phyloP scores from a whole-genome alignment of 2,888 invertebrate genomes.

The Tuberolachnus salignus region DNA sequence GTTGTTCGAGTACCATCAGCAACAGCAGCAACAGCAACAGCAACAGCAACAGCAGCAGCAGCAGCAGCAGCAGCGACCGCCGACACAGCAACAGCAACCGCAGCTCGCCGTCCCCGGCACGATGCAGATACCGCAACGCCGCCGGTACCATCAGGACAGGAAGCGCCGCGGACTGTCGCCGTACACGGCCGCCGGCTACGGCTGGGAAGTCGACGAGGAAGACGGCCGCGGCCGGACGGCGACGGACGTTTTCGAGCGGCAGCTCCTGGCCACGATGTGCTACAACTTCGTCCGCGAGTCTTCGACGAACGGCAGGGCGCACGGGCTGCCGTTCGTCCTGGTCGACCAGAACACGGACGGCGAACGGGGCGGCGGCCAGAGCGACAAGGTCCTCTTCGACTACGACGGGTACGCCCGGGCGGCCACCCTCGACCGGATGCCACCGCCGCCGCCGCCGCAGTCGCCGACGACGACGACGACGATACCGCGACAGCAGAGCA shows the following conservation, averaged over 20 bases:
- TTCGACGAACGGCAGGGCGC: neutral
- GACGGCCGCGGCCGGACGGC: neutral
- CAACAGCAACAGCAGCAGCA: neutral
- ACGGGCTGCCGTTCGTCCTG: neutral
- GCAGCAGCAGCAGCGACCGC: neutral
- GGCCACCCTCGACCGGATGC: too few species aligned
- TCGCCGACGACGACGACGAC: neutral
- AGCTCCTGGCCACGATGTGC: slow-evolving; percentile 44
- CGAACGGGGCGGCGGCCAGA: neutral
- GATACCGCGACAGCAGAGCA: neutral
- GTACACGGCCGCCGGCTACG: neutral
- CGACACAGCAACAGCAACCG: neutral
- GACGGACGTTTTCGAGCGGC: neutral
- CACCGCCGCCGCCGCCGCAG: neutral
- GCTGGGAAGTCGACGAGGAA: neutral
- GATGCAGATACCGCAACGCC: slow-evolving; percentile 18
- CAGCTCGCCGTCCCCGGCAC: neutral
- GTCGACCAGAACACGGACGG: neutral
- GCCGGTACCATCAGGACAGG: slow-evolving; percentile 23
- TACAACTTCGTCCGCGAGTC: slow-evolving; percentile 36
- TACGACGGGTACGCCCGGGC: neutral
- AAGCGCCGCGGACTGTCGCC: slow-evolving; percentile 7
- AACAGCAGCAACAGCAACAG: neutral
- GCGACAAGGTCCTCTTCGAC: neutral
- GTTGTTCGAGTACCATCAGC: slow-evolving; percentile 28